phyloP scores from a whole-genome alignment of 2,113 vertebrate species.

The Myotis davidii region DNA sequence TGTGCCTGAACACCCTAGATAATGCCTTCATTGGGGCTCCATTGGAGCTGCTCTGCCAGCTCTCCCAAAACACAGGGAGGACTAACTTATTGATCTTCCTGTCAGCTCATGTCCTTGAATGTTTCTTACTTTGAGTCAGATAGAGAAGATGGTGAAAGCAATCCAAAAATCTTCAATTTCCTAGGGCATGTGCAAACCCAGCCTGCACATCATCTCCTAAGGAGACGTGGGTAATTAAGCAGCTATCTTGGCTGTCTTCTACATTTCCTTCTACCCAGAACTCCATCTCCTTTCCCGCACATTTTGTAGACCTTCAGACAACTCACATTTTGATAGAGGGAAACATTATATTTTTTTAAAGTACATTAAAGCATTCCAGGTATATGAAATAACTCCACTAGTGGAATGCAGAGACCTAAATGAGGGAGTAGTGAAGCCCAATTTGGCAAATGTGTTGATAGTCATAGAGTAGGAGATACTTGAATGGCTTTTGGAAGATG shows the following conservation, averaged over 20 bases:
- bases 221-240: background rate
- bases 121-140: constrained; percentile 19
- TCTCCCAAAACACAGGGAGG: background rate
- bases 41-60: background rate
- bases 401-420: background rate
- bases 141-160: constrained; percentile 19
- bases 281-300: background rate
- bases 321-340: constrained; percentile 40
- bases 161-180: background rate
- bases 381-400: background rate
- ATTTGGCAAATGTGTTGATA: background rate
- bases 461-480: background rate
- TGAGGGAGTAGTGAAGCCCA: background rate
- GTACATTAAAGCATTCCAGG: background rate
- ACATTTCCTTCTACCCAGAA: background rate
- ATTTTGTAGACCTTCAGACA: constrained; percentile 14
- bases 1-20: background rate
- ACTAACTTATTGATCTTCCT: constrained; percentile 19
- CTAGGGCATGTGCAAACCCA: background rate
- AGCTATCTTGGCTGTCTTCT: background rate
- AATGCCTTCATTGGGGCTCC: background rate
- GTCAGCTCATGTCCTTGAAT: constrained; percentile 5
- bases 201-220: background rate
- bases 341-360: background rate
- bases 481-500: constrained; percentile 21